Conservation (phyloP, 2,797 vertebrate genomes). For the Sebastolobus altivelis region DNA sequence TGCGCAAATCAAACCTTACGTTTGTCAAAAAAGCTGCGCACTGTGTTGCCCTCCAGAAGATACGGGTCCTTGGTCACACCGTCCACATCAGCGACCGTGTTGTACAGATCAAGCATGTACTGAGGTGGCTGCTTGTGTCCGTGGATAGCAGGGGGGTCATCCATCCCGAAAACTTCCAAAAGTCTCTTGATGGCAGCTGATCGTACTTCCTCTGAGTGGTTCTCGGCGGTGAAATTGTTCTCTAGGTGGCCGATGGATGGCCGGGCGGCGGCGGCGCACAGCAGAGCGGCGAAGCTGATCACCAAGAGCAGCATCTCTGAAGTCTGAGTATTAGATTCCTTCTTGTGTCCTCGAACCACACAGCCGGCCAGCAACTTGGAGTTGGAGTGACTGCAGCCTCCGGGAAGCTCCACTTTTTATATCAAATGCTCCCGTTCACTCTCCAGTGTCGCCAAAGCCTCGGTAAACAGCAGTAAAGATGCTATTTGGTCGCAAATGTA, state of each 20-base stretch:
- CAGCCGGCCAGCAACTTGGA: conserved; percentile 35
- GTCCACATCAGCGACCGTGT: conserved; percentile 90
- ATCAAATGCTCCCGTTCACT: conserved; percentile 65
- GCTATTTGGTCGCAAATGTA: conserved; percentile 88
- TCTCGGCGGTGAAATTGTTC: conserved; percentile 58
- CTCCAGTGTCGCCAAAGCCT: conserved; percentile 55
- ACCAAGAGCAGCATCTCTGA: conserved; percentile 73
- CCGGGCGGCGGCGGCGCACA: conserved; percentile 50
- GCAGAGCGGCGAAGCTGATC: conserved; percentile 61
- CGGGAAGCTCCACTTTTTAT: conserved; percentile 78
- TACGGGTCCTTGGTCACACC: conserved; percentile 91
- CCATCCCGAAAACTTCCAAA: conserved; percentile 93
- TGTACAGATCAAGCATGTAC: conserved; percentile 95
- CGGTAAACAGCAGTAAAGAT: conserved; percentile 84
- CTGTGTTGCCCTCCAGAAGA: conserved; percentile 91
- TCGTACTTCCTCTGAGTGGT: conserved; percentile 73
- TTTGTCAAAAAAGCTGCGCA: conserved; percentile 94
- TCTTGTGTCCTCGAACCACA: conserved; percentile 9
- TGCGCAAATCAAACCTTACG: conserved; percentile 78
- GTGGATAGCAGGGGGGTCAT: conserved; percentile 85
- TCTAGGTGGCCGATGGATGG: conserved; percentile 68
- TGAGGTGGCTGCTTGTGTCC: conserved; percentile 89
- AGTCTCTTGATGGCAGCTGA: conserved; percentile 89
- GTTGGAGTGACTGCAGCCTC: conserved; percentile 66
- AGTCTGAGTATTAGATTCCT: background rate